phyloP scores from a whole-genome alignment of 2,113 vertebrate genomes.

The Cebus imitator region DNA sequence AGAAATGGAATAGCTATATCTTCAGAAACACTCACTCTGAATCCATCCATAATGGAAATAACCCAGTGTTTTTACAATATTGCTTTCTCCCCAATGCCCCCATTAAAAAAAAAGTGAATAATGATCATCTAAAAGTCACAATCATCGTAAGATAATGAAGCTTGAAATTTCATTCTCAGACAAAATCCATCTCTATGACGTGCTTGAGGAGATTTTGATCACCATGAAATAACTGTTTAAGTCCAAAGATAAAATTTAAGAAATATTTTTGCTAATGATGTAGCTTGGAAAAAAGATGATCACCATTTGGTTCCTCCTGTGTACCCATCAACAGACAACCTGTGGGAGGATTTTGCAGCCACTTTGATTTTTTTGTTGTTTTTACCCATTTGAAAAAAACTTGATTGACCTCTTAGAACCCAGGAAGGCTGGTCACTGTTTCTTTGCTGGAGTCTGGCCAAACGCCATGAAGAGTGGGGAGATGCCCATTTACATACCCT shows the following conservation, averaged over 20 bases:
- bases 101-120: constrained; percentile 34
- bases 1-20: neutral
- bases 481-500: neutral
- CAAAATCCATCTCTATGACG: constrained; percentile 70
- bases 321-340: neutral
- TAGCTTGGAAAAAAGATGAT: neutral
- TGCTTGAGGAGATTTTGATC: constrained; percentile 64
- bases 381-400: neutral
- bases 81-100: rapidly evolving
- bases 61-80: neutral
- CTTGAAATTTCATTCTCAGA: constrained; percentile 76
- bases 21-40: neutral
- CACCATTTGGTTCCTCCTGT: rapidly evolving
- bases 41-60: neutral
- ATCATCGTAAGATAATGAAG: constrained; percentile 77
- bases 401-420: rapidly evolving
- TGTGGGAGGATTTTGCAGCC: neutral
- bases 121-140: constrained; percentile 62
- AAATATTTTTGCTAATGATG: constrained; percentile 11
- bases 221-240: constrained; percentile 65
- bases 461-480: neutral
- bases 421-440: rapidly evolving
- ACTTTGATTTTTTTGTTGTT: neutral
- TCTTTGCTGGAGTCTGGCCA: neutral
- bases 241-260: constrained; percentile 60